Evolutionary conservation across 2,888 invertebrate species (phyloP).

Genomic region (Sisyra terminalis): DNA sequence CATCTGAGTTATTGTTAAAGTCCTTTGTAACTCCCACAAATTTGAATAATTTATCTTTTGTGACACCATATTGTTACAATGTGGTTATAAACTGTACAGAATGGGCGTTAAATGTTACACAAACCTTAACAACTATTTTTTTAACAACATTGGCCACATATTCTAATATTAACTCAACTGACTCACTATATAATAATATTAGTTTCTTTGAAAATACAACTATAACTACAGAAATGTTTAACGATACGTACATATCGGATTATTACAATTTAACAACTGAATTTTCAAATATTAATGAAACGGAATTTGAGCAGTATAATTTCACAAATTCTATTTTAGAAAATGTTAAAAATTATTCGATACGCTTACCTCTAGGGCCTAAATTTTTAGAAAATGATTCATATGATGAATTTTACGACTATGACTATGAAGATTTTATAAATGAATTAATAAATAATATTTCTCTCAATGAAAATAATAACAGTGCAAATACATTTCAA

Average conservation of each 20-base stretch:
- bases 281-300: background rate
- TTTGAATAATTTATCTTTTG: background rate
- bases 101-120: constrained; percentile 6
- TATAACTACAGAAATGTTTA: no score
- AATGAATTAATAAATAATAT: constrained; percentile 3
- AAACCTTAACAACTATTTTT: constrained; percentile 2
- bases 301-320: no score
- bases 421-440: background rate
- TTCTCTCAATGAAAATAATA: background rate
- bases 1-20: no score
- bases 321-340: no score
- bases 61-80: background rate
- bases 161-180: constrained; percentile 1
- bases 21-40: background rate
- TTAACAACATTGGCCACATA: constrained; percentile 4
- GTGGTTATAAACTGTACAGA: constrained; percentile 6
- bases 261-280: background rate
- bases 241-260: background rate
- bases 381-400: background rate
- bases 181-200: background rate
- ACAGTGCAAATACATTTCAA: no score
- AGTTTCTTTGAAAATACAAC: no score
- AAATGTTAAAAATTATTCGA: no score
- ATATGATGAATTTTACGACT: background rate
- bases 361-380: no score